Evolutionary conservation across 1,140 invertebrate genomes (phyloP).

Genomic region (Halotydeus destructor): DNA sequence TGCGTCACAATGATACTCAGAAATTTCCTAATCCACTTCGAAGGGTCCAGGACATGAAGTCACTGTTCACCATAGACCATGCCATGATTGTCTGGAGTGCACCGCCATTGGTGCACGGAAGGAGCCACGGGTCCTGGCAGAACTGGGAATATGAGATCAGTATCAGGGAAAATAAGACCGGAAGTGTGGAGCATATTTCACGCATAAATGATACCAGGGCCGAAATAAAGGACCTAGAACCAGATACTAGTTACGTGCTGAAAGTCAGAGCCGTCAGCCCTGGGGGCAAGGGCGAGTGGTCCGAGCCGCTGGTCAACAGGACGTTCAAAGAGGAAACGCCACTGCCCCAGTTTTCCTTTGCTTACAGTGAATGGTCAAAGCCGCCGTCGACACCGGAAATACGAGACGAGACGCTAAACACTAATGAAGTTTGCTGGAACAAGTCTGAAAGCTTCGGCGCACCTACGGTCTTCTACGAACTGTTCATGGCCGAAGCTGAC

Average conservation of each 20-base stretch:
- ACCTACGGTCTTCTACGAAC: no score
- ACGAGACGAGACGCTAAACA: no score
- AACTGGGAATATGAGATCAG: constrained; percentile 63
- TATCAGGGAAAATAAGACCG: constrained; percentile 31
- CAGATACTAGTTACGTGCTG: constrained; percentile 50
- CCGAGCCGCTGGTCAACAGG: constrained; percentile 29
- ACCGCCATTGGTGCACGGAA: constrained; percentile 48
- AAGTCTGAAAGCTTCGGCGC: no score
- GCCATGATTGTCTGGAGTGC: constrained; percentile 48
- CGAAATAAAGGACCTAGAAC: constrained; percentile 30
- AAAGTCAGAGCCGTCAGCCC: constrained; percentile 50
- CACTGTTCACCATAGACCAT: constrained; percentile 44
- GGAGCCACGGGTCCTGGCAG: constrained; percentile 43
- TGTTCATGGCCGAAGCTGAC: constrained; percentile 15
- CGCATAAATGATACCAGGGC: constrained; percentile 13
- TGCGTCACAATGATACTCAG: constrained; percentile 5
- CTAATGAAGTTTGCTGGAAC: no score
- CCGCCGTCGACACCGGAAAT: no score
- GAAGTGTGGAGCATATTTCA: background rate
- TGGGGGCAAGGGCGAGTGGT: constrained; percentile 55
- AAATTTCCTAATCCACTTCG: constrained; percentile 35
- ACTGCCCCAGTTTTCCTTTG: background rate
- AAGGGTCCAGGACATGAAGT: constrained; percentile 49
- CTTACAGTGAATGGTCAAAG: no score
- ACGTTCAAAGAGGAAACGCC: constrained; percentile 20